A percentile compares a stretch with the other conserved stretches of the same genome.
These are phyloP conservation scores for Podarcis cretensis DNA, from an alignment of 2,113 vertebrate genomes.

Conservation along the genomic window DNA sequence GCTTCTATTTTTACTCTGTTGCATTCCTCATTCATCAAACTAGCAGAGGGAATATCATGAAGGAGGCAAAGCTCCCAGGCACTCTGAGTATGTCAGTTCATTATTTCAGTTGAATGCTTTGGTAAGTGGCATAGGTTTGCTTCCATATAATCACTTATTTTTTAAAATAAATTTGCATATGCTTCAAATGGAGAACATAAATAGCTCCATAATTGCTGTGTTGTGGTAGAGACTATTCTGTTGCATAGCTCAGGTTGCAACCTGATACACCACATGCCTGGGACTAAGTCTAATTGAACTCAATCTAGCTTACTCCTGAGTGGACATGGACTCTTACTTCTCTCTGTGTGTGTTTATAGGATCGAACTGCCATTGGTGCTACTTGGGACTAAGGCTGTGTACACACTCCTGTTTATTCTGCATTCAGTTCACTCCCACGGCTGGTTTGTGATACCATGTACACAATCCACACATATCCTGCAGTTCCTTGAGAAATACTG, in stretches of 20 bases:
- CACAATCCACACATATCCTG: too few relatives aligned
- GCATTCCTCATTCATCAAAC: conserved; percentile 39
- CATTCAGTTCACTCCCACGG: too few relatives aligned
- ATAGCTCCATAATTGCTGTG: neutral
- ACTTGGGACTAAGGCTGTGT: neutral
- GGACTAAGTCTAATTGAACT: too few relatives aligned
- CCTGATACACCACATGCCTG: neutral
- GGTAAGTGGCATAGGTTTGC: conserved; percentile 40
- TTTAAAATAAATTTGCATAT: neutral
- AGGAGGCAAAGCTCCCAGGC: conserved; percentile 6
- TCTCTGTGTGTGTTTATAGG: neutral
- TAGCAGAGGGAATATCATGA: conserved; percentile 1
- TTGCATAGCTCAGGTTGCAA: neutral
- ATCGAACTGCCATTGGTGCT: neutral
- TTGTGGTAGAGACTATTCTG: neutral
- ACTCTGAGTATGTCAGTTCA: conserved; percentile 28
- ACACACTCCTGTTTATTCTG: too few relatives aligned
- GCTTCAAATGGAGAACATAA: neutral
- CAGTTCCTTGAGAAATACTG: too few relatives aligned
- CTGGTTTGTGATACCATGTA: too few relatives aligned
- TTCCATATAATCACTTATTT: conserved; percentile 2
- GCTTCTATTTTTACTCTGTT: conserved; percentile 35
- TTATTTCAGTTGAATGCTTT: conserved; percentile 44
- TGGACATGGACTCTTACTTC: too few relatives aligned
- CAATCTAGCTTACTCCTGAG: too few relatives aligned